These are phyloP conservation scores for Phengaris alcon DNA, from an alignment of 2,888 invertebrate genomes.

Conservation along the genomic window DNA sequence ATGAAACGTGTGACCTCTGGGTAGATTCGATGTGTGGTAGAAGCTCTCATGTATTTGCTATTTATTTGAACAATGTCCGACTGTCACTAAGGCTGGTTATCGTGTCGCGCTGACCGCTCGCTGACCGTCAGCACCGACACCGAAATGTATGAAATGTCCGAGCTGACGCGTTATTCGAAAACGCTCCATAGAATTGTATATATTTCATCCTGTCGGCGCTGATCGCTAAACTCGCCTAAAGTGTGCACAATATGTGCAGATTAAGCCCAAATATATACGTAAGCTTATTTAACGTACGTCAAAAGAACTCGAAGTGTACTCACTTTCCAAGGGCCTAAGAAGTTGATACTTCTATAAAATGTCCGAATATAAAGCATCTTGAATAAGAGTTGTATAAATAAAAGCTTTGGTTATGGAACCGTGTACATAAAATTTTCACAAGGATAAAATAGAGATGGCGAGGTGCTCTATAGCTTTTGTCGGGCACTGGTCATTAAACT, in stretches of 20 bases:
- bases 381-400: not conserved
- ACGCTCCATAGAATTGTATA: too few relatives aligned
- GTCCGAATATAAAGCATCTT: not conserved
- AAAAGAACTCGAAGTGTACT: not conserved
- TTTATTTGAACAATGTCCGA: conserved; percentile 55
- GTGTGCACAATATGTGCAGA: not conserved
- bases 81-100: not conserved
- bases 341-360: not conserved
- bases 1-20: conserved; percentile 36
- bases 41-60: conserved; percentile 57
- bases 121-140: too few relatives aligned
- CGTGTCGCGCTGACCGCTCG: too few relatives aligned
- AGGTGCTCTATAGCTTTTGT: conserved; percentile 30
- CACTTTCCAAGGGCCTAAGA: not conserved
- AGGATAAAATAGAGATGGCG: conserved; percentile 38
- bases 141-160: too few relatives aligned
- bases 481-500: conserved; percentile 50
- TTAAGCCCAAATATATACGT: not conserved
- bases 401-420: not conserved
- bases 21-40: conserved; percentile 48
- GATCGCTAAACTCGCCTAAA: not conserved
- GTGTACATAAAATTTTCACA: conserved; percentile 31
- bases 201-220: too few relatives aligned
- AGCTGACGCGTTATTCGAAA: too few relatives aligned
- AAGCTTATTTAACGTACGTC: not conserved